Evolutionary conservation across 2,113 vertebrate genomes (phyloP), one percentile per base, ranked within the genome.

Genomic region (Egretta garzetta): DNA sequence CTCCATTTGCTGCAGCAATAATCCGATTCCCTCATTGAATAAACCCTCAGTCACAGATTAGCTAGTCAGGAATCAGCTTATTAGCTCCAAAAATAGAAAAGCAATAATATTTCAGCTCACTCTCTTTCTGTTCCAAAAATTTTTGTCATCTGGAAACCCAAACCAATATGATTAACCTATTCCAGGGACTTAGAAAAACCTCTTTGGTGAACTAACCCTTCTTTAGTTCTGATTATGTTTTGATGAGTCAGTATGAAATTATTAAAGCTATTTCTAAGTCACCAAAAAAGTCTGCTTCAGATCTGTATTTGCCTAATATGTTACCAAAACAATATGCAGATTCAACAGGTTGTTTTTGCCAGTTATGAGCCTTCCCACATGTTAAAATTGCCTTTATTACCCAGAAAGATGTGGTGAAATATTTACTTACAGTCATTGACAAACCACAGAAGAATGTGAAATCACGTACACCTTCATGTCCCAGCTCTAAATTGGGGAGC

Each of bases 1-100:
- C 66, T 95, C 39, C 50, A 33, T 88, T 88, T 70, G 22, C 41
- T 67, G 32, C 39, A 68, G 37, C 9, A 66, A 66, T 83, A 96
- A 97, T 58, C 77, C 1, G 3, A 70, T 90, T 53, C 35, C 17
- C 33, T 87, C 33, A 45, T 16, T 83, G 70, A 96, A 86, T 68
- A 89, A 97, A 77, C 28, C 33, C 91, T 85, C 86, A 90, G 45
- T 82, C 88, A 94, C 67, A 81, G 80, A 81, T 96, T 75, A 93
- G 13, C 74, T 77, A 88, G 52, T 71, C 67, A 94, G 63, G 77
- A 94, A 90, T 79, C 76, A 41, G 13, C 8, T 95, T 86, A 76
- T 43, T 68, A 71, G 12, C 35, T 85, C 59, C 66, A 79, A 86
- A 95, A 94, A 49, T n/a, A 91, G 89, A 70, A 68, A 90, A 88